These are phyloP conservation scores for Pachyuromys duprasi DNA, from an alignment of 2,797 vertebrate genomes.

Conservation along the genomic window DNA sequence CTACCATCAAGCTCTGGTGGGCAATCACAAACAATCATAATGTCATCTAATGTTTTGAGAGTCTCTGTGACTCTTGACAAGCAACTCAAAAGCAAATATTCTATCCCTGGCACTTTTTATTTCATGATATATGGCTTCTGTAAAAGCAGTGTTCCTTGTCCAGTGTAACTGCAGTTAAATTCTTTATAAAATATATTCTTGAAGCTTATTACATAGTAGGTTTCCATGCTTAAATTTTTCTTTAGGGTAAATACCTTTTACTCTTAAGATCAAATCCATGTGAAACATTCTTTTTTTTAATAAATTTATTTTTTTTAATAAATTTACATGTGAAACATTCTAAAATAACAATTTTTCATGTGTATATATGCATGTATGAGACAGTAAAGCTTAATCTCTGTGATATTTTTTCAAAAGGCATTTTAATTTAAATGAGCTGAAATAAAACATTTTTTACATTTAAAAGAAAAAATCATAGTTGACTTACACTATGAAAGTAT, in stretches of 20 bases:
- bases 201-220: not conserved
- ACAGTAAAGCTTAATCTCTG: not conserved
- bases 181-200: not conserved
- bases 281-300: not conserved
- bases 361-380: not conserved
- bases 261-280: not conserved
- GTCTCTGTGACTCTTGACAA: not conserved
- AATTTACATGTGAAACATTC: not conserved
- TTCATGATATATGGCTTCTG: not conserved
- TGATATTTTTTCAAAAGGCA: not conserved
- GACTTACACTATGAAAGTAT: conserved; percentile 42
- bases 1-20: not conserved
- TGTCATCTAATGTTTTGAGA: not conserved
- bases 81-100: not conserved
- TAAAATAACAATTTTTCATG: not conserved
- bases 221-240: not conserved
- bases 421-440: not conserved
- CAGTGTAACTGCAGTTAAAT: not conserved
- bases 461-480: not conserved
- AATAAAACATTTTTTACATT: not conserved
- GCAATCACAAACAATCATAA: not conserved
- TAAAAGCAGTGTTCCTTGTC: not conserved
- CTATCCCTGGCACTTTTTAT: not conserved
- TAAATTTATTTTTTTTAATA: too few species aligned
- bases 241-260: not conserved